These are phyloP conservation scores for Halcyon badia DNA, from an alignment of 2,797 vertebrate genomes.

Conservation along the genomic window DNA sequence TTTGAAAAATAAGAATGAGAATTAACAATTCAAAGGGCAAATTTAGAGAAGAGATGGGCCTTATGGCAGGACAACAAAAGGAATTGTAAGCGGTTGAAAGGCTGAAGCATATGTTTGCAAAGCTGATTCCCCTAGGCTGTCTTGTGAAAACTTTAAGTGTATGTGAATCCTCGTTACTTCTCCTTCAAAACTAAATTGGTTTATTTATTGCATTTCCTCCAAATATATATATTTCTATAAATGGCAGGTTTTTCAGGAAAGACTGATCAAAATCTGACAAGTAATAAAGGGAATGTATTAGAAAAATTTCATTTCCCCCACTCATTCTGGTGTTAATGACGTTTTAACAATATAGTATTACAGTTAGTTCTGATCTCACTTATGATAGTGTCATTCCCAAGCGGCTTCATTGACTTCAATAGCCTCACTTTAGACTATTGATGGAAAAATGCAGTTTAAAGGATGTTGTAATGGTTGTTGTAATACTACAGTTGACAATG, in stretches of 20 bases:
- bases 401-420: not conserved
- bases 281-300: not conserved
- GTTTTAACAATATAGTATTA: not conserved
- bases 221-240: not conserved
- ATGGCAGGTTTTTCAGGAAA: not conserved
- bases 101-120: not conserved
- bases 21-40: not conserved
- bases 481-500: fast-evolving
- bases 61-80: not conserved
- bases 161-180: not conserved
- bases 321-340: not conserved
- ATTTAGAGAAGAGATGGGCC: not conserved
- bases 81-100: not conserved
- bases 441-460: not conserved
- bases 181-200: not conserved
- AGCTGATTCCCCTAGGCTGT: not conserved
- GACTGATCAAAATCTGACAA: not conserved
- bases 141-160: not conserved
- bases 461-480: not conserved
- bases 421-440: not conserved
- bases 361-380: not conserved
- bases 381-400: not conserved
- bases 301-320: not conserved
- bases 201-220: not conserved
- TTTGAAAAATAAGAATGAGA: not conserved